A percentile compares a stretch with the other conserved stretches of the same genome.
These are phyloP conservation scores for Muscicapa comitata DNA, from an alignment of 2,797 vertebrate species.

Conservation along the genomic window DNA sequence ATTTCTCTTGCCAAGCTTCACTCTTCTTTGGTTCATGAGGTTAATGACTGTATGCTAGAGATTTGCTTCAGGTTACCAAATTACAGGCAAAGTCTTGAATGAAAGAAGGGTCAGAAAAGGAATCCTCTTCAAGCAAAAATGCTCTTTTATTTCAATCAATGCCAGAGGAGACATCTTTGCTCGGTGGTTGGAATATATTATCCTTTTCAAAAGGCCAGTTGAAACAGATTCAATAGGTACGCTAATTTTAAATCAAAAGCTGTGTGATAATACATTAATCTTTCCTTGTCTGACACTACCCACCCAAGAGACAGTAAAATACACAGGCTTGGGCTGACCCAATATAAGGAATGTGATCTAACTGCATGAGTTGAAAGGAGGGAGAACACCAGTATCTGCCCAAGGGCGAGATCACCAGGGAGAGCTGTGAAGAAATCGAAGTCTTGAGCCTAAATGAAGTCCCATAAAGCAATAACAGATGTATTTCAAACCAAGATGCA, in stretches of 20 bases:
- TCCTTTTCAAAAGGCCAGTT: conserved; percentile 48
- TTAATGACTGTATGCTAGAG: conserved; percentile 3
- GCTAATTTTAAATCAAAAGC: conserved; percentile 46
- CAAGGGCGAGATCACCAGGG: rapidly evolving
- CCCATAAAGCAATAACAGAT: background rate
- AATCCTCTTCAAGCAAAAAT: conserved; percentile 20
- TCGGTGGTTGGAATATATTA: conserved; percentile 22
- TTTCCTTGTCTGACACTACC: background rate
- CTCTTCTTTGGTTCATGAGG: background rate
- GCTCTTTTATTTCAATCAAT: conserved; percentile 37
- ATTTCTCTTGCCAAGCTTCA: background rate
- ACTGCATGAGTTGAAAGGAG: background rate
- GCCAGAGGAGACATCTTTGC: conserved; percentile 5
- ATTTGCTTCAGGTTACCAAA: background rate
- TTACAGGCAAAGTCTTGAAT: background rate
- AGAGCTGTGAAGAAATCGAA: background rate
- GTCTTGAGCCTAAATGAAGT: background rate
- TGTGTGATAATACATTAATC: conserved; percentile 34
- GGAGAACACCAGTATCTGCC: background rate
- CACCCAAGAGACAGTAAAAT: background rate
- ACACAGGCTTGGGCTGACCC: background rate
- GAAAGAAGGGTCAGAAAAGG: background rate
- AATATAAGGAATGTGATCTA: background rate
- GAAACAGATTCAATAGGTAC: conserved; percentile 3
- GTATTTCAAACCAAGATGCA: background rate